Conservation (phyloP, 1,140 invertebrate species). For the Zaprionus gabonicus region DNA sequence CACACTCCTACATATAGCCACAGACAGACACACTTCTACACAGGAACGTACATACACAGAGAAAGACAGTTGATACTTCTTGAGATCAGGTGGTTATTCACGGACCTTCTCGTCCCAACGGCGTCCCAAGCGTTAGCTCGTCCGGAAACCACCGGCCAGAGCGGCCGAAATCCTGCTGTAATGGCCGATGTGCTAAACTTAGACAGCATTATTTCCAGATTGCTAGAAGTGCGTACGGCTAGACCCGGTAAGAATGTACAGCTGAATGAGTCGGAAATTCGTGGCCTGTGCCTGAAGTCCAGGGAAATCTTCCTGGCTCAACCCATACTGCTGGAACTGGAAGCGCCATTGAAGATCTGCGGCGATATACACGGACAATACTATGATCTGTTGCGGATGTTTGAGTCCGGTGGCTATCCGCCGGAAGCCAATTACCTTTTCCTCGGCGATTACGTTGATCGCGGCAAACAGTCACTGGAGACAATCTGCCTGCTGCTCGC, state of each 20-base stretch:
- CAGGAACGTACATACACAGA: no score
- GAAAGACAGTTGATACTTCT: not conserved
- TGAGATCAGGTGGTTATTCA: conserved; percentile 10
- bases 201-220: conserved; percentile 55
- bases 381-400: conserved; percentile 97
- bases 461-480: conserved; percentile 93
- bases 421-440: conserved; percentile 99
- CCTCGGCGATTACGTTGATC: conserved; percentile 94
- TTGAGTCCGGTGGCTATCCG: conserved; percentile 99
- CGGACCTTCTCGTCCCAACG: conserved; percentile 27
- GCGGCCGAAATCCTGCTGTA: conserved; percentile 25
- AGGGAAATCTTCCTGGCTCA: conserved; percentile 99
- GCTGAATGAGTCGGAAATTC: conserved; percentile 97
- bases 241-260: conserved; percentile 98
- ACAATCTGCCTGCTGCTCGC: conserved; percentile 96
- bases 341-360: conserved; percentile 99
- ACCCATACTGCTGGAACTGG: conserved; percentile 98
- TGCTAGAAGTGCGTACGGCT: conserved; percentile 90
- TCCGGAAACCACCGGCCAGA: conserved; percentile 17
- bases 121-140: conserved; percentile 30
- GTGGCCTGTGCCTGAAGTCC: conserved; percentile 97
- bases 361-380: conserved; percentile 99
- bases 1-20: no score
- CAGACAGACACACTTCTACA: not conserved
- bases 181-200: conserved; percentile 63